These are phyloP conservation scores for Mimumesa dahlbomi DNA, from an alignment of 2,888 invertebrate genomes.

Conservation along the genomic window DNA sequence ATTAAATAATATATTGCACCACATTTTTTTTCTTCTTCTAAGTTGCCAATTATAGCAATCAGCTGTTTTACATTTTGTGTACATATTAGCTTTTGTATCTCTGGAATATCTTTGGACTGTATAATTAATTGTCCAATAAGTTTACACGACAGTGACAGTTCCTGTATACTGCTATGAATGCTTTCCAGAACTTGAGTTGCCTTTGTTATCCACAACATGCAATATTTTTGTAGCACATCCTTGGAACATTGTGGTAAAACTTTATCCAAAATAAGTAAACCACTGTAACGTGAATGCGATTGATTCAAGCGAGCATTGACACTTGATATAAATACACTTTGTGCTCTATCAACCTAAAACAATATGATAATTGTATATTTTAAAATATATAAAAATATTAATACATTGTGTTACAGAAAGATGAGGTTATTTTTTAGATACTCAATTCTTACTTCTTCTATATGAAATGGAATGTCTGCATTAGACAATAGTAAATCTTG, in stretches of 20 bases:
- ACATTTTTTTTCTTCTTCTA: conserved; percentile 47
- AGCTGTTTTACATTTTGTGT: conserved; percentile 74
- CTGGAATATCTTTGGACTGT: conserved; percentile 68
- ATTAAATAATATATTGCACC: conserved; percentile 68
- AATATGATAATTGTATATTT: background rate
- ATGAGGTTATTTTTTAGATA: background rate
- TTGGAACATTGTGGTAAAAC: conserved; percentile 61
- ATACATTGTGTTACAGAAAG: too few relatives aligned
- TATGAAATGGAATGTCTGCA: conserved; percentile 65
- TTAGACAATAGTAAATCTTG: conserved; percentile 56
- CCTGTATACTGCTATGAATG: conserved; percentile 49
- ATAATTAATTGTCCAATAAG: conserved; percentile 64
- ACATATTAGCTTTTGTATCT: conserved; percentile 74
- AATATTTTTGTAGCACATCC: conserved; percentile 66
- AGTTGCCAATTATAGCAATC: conserved; percentile 60
- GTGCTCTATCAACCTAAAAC: conserved; percentile 62
- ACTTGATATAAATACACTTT: conserved; percentile 60
- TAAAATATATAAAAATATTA: background rate
- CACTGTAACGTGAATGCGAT: conserved; percentile 61
- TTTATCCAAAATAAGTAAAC: conserved; percentile 64
- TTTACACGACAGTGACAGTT: conserved; percentile 67
- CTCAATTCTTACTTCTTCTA: conserved; percentile 61
- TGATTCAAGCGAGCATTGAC: conserved; percentile 72
- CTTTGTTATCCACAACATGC: conserved; percentile 72
- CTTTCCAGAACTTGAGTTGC: conserved; percentile 68